Evolutionary conservation across 2,797 vertebrate genomes (phyloP).

Genomic region (Streptopelia turtur): DNA sequence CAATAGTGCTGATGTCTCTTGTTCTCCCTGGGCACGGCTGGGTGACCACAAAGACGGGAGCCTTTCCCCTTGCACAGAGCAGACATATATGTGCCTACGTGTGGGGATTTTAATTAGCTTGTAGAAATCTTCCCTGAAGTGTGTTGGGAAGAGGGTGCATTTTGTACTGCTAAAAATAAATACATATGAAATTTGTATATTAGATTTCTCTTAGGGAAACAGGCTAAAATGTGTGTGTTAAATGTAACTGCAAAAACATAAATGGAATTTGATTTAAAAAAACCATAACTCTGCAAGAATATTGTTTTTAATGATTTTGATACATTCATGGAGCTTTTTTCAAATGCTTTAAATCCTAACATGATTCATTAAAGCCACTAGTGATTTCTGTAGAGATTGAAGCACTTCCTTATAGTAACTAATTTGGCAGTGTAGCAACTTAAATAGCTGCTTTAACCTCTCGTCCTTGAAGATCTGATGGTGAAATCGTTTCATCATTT

Average conservation of each 20-base stretch:
- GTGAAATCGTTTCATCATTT: neutral
- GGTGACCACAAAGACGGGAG: neutral
- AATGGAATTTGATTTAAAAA: constrained; percentile 43
- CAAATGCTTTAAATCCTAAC: constrained; percentile 25
- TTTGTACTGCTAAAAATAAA: constrained; percentile 46
- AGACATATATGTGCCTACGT: fast-evolving
- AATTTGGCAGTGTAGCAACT: neutral
- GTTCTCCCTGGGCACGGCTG: neutral
- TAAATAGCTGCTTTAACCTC: constrained; percentile 24
- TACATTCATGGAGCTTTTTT: neutral
- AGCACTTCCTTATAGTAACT: neutral
- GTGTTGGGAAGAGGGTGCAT: neutral
- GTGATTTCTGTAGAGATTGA: neutral
- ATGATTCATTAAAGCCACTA: neutral
- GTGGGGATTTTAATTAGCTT: neutral
- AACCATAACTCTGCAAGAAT: neutral
- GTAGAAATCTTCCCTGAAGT: neutral
- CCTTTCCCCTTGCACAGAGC: neutral
- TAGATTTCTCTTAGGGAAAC: constrained; percentile 1
- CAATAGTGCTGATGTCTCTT: neutral
- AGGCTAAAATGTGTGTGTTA: neutral
- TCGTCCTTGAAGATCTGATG: constrained; percentile 33
- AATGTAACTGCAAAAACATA: neutral
- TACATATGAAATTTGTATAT: neutral
- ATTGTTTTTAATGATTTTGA: neutral